Conservation (phyloP, 1,140 invertebrate genomes). For the Monochamus saltuarius region DNA sequence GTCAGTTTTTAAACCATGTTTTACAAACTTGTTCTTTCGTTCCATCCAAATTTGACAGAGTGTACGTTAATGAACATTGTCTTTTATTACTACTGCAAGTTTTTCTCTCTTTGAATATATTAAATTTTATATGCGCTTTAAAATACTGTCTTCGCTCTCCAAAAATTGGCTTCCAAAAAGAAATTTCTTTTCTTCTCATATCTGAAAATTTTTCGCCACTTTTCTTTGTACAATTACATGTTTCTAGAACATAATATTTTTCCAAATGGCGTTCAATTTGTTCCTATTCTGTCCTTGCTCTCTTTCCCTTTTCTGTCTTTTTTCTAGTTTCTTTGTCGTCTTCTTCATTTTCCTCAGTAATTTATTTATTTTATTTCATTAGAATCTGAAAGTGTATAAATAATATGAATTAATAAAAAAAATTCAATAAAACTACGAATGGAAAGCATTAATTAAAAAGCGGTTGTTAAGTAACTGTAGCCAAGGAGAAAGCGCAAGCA, state of each 20-base stretch:
- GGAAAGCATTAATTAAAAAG: too few relatives aligned
- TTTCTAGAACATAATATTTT: conserved; percentile 8
- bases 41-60: neutral
- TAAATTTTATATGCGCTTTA: conserved; percentile 6
- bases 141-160: conserved; percentile 8
- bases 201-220: neutral
- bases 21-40: conserved; percentile 4
- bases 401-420: too few relatives aligned
- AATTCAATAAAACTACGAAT: too few relatives aligned
- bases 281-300: conserved; percentile 5
- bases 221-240: conserved; percentile 5
- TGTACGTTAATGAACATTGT: conserved; percentile 7
- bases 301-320: conserved; percentile 1
- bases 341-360: too few relatives aligned
- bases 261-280: conserved; percentile 1
- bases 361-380: too few relatives aligned
- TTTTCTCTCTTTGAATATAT: conserved; percentile 7
- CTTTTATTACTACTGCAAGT: conserved; percentile 5
- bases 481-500: too few relatives aligned
- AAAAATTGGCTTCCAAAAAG: conserved; percentile 8
- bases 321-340: too few relatives aligned
- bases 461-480: too few relatives aligned
- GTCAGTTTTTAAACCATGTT: conserved; percentile 8
- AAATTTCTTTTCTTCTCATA: neutral
- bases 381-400: too few relatives aligned